Conservation (phyloP, 2,113 vertebrate genomes). For the Phodopus roborovskii region DNA sequence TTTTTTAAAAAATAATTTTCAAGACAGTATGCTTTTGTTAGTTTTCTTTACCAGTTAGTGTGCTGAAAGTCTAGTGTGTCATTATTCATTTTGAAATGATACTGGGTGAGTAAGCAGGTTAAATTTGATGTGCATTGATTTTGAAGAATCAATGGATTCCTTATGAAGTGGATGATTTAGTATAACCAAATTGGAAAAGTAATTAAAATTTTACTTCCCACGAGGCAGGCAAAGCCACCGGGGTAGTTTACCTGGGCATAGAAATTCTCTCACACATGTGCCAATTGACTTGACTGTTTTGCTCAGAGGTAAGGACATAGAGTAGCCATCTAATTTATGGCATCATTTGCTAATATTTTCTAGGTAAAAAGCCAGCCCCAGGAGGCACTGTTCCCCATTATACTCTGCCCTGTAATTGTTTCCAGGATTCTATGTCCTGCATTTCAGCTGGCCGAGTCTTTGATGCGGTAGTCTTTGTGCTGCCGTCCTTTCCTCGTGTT, state of each 20-base stretch:
- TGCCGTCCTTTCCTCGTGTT: neutral
- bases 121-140: slow-evolving; percentile 1
- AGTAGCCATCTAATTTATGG: neutral
- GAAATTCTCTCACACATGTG: neutral
- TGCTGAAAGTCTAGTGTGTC: neutral
- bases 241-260: neutral
- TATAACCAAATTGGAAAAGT: neutral
- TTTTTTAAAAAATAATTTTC: neutral
- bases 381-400: neutral
- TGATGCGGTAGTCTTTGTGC: neutral
- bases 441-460: neutral
- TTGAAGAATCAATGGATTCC: neutral
- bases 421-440: neutral
- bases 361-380: neutral
- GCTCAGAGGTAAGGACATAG: neutral
- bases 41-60: neutral
- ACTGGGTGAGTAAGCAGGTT: neutral
- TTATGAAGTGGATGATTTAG: neutral
- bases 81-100: slow-evolving; percentile 33
- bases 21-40: neutral
- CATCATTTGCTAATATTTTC: neutral
- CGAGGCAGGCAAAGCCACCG: neutral
- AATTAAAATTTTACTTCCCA: neutral
- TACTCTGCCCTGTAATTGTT: accelerated
- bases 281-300: neutral